phyloP scores from a whole-genome alignment of 2,113 vertebrate genomes.

The Lota lota region DNA sequence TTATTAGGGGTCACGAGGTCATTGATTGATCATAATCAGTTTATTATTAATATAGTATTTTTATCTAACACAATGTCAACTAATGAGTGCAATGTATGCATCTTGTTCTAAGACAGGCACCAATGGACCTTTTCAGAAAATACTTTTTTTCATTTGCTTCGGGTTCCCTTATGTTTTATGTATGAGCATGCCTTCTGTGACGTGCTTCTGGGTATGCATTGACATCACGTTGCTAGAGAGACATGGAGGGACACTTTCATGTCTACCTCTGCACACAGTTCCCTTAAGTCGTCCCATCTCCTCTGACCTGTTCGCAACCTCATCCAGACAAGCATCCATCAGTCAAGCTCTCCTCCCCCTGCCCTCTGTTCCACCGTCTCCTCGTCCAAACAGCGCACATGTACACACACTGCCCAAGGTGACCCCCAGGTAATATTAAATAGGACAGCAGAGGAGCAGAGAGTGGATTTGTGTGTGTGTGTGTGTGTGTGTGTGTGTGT shows the following conservation, averaged over 20 bases:
- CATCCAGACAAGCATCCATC: neutral
- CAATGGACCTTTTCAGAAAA: too few relatives aligned
- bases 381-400: neutral
- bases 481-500: conserved; percentile 9
- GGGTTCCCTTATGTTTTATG: too few relatives aligned
- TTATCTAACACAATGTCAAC: neutral
- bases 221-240: neutral
- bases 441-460: conserved; percentile 25
- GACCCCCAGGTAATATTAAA: conserved; percentile 17
- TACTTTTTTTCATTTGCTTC: too few relatives aligned
- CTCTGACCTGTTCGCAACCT: neutral
- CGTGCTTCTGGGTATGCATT: too few relatives aligned
- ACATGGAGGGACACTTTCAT: neutral
- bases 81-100: too few relatives aligned
- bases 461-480: neutral
- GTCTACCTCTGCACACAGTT: neutral
- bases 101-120: too few relatives aligned
- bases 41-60: neutral
- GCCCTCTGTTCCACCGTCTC: neutral
- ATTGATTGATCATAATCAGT: neutral
- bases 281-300: neutral
- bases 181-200: too few relatives aligned
- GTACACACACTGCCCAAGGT: conserved; percentile 22
- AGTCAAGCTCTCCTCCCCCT: neutral
- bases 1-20: too few relatives aligned